Evolutionary conservation across 2,888 invertebrate species (phyloP).

Genomic region (Ophonus ardosiacus): DNA sequence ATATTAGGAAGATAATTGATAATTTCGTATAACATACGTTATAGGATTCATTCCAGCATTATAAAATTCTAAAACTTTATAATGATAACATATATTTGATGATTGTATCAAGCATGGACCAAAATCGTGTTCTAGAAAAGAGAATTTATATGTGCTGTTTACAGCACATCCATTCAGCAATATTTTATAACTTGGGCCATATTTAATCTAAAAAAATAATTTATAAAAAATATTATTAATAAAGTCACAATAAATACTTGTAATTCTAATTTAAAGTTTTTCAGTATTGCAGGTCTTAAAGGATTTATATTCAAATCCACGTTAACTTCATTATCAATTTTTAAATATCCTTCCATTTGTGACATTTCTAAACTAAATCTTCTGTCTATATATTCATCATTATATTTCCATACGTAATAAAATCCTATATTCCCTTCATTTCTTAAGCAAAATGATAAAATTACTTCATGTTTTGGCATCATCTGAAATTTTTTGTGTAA

Average conservation of each 20-base stretch:
- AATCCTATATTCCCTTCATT: conserved; percentile 73
- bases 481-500: conserved; percentile 69
- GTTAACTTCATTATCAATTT: conserved; percentile 61
- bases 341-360: conserved; percentile 68
- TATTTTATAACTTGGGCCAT: conserved; percentile 82
- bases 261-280: conserved; percentile 65
- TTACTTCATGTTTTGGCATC: conserved; percentile 68
- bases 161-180: conserved; percentile 79
- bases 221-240: conserved; percentile 5
- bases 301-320: conserved; percentile 61
- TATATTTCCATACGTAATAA: conserved; percentile 73
- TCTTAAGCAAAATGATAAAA: conserved; percentile 70
- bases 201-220: conserved; percentile 78
- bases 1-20: neutral
- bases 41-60: conserved; percentile 72
- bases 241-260: conserved; percentile 52
- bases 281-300: conserved; percentile 63
- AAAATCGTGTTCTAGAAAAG: conserved; percentile 81
- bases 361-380: conserved; percentile 66
- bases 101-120: conserved; percentile 82
- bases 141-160: conserved; percentile 80
- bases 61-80: conserved; percentile 72
- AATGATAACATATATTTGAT: conserved; percentile 76
- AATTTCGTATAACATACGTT: conserved; percentile 69
- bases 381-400: conserved; percentile 68